Percentiles rank a stretch among this genome's conserved stretches.
These are phyloP conservation scores for Tachycineta bicolor DNA, from an alignment of 2,113 vertebrate genomes.

Conservation along the genomic window DNA sequence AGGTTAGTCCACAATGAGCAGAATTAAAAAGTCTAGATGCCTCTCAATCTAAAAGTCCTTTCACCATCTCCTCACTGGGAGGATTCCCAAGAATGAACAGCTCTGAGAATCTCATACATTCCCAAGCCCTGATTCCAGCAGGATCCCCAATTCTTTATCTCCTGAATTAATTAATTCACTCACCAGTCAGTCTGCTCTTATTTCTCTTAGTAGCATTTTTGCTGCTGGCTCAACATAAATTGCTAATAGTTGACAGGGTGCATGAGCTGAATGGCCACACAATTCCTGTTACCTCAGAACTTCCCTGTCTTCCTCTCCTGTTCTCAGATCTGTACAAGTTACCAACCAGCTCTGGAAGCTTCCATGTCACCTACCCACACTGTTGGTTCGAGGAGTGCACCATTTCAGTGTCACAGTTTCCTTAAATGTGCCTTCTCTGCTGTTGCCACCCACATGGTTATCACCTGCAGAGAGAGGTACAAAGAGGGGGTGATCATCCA, in stretches of 20 bases:
- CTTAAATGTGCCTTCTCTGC: constrained; percentile 89
- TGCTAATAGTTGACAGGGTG: not conserved
- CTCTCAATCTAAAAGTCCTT: not conserved
- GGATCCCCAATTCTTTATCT: not conserved
- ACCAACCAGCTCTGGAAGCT: not conserved
- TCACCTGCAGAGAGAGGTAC: constrained; percentile 80
- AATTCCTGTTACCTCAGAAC: not conserved
- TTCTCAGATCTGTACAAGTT: not conserved
- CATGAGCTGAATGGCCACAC: not conserved
- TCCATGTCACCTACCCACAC: constrained; percentile 81
- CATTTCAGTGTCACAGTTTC: constrained; percentile 96
- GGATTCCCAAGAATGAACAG: not conserved
- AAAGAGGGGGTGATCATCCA: not conserved
- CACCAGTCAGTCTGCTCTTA: not conserved
- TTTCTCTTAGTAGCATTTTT: not conserved
- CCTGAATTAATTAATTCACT: not conserved
- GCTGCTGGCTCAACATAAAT: not conserved
- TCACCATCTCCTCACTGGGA: not conserved
- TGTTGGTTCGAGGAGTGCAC: constrained; percentile 97
- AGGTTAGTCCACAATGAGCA: not conserved
- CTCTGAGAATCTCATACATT: not conserved
- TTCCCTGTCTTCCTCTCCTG: not conserved
- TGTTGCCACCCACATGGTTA: constrained; percentile 83
- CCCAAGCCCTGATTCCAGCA: not conserved
- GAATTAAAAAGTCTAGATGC: not conserved